Evolutionary conservation across 1,140 invertebrate species (phyloP), one percentile per base, ranked within the genome.

Genomic region (Maconellicoccus hirsutus): DNA sequence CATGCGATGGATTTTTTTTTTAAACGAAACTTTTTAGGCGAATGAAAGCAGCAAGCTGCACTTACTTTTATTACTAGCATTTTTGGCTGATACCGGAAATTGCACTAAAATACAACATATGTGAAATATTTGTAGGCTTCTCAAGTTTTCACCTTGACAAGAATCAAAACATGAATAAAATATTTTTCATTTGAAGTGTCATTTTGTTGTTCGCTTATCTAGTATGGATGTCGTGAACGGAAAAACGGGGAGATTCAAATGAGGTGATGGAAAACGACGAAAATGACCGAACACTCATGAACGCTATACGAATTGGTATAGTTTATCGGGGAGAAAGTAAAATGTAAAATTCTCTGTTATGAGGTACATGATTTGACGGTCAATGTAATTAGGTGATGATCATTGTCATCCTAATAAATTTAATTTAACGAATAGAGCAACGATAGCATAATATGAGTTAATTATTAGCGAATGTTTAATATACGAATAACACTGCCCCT

Each of bases 351-450:
- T 38, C 14, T 38, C 33, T 14, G 14, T 38, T 16, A 14, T 16
- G 10, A 6, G 42, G n/a, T 8, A 16, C 10, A 19, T 14, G 33
- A 3, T 52, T 52, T 16, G n/a, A 19, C 42, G 42, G 42, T 52
- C 42, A 52, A 52, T 52, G 42, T 52, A 52, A 52, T 52, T 52
- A 52, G 42, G 42, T 52, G 42, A 52, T 52, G 42, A 52, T 52
- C 42, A 52, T 16, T 14, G 42, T 52, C 29, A 33, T 33, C 4
- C 12, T 12, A 33, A 33, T 33, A 6, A 33, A 33, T 33, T 33
- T 3, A 3, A 3, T 33, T 33, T 33, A 6, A 33, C 29, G n/a
- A n/a, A n/a, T n/a, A n/a, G n/a, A n/a, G n/a, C n/a, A n/a, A n/a
- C n/a, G n/a, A n/a, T n/a, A n/a, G n/a, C n/a, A n/a, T n/a, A n/a